Conservation (phyloP, 2,113 vertebrate species). For the Speoplatyrhinus poulsoni region DNA sequence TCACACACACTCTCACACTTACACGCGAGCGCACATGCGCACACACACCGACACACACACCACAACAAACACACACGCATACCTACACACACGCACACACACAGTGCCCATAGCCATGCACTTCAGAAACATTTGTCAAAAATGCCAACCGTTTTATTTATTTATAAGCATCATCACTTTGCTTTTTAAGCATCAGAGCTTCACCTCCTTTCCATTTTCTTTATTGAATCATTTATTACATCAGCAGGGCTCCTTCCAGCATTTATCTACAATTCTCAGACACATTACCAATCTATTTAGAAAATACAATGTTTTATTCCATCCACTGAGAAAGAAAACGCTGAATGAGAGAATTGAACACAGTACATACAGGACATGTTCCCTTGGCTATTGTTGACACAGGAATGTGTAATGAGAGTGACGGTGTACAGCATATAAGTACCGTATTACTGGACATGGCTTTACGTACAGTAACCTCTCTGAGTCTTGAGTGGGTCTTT, state of each 20-base stretch:
- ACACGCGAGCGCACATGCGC: too few species aligned
- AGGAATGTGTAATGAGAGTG: constrained; percentile 31
- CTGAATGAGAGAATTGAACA: constrained; percentile 15
- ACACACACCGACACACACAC: background rate
- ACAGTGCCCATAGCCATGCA: constrained; percentile 1
- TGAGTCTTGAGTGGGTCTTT: constrained; percentile 23
- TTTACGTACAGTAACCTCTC: background rate
- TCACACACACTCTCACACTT: background rate
- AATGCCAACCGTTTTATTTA: constrained; percentile 9
- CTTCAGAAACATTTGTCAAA: constrained; percentile 17
- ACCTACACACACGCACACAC: background rate
- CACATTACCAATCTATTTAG: constrained; percentile 31
- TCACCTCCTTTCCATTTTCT: constrained; percentile 42
- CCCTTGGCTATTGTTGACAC: constrained; percentile 33
- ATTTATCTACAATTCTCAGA: constrained; percentile 15
- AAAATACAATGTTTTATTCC: constrained; percentile 15
- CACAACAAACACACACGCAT: too few species aligned
- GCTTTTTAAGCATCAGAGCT: constrained; percentile 6
- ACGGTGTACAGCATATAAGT: background rate
- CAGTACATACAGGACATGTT: constrained; percentile 25
- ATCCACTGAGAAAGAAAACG: constrained; percentile 18
- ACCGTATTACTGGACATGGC: constrained; percentile 2
- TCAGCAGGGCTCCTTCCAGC: constrained; percentile 21
- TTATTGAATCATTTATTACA: constrained; percentile 60
- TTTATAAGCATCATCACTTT: background rate